phyloP scores from a whole-genome alignment of 2,888 invertebrate species.

The Stegophylla sp. region DNA sequence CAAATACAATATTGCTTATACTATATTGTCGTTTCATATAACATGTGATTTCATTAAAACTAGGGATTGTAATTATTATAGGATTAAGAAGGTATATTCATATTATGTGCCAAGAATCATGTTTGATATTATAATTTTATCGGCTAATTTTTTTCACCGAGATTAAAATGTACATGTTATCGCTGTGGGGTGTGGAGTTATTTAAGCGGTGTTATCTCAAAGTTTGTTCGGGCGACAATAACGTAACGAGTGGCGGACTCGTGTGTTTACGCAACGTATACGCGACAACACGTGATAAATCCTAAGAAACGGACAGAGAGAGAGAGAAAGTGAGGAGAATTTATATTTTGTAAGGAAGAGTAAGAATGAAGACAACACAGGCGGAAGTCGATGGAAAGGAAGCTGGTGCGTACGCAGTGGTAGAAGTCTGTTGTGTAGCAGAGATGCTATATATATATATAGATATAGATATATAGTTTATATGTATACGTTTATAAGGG shows the following conservation, averaged over 20 bases:
- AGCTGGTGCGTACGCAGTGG: conserved; percentile 1
- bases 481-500: not conserved
- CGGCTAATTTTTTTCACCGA: not conserved
- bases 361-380: not conserved
- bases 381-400: conserved; percentile 49
- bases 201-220: conserved; percentile 6
- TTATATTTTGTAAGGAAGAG: not conserved
- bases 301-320: not conserved
- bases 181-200: not conserved
- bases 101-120: too few species aligned
- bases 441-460: too few species aligned
- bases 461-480: too few species aligned
- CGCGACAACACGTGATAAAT: not conserved
- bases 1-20: too few species aligned
- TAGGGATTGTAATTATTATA: too few species aligned
- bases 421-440: not conserved
- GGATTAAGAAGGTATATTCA: too few species aligned
- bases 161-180: not conserved
- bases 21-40: too few species aligned
- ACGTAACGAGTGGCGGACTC: not conserved
- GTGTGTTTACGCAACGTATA: not conserved
- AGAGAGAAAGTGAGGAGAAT: not conserved
- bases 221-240: not conserved
- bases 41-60: too few species aligned
- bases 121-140: too few species aligned